These are phyloP conservation scores for Gila orcuttii DNA, from an alignment of 2,113 vertebrate species.

Conservation along the genomic window DNA sequence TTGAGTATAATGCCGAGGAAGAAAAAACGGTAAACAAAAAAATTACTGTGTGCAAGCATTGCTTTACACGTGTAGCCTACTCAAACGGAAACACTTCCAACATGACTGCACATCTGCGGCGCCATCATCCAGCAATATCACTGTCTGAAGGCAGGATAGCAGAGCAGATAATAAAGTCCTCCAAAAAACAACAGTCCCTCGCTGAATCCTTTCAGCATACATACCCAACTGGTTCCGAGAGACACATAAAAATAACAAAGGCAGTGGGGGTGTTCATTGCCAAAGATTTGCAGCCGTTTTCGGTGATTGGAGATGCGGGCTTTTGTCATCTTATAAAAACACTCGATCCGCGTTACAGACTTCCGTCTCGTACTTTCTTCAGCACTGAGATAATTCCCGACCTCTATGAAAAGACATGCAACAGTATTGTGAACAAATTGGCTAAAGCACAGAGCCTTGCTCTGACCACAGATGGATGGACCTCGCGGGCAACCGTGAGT, in stretches of 20 bases:
- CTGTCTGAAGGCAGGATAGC: not conserved
- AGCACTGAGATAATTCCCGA: not conserved
- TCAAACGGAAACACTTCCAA: conserved; percentile 13
- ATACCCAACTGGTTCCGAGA: not conserved
- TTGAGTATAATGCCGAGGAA: not conserved
- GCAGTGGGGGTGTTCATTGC: conserved; percentile 15
- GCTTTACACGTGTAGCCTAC: not conserved
- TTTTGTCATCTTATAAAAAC: not conserved
- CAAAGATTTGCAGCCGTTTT: conserved; percentile 1
- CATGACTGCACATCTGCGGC: conserved; percentile 6
- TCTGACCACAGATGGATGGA: not conserved
- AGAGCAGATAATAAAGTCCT: not conserved
- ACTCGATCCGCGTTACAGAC: not conserved
- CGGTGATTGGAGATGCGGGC: not conserved
- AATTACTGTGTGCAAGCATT: not conserved
- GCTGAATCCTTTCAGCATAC: not conserved
- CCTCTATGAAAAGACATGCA: conserved; percentile 21
- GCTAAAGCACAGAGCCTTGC: conserved; percentile 18
- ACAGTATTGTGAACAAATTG: not conserved
- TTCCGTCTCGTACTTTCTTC: not conserved
- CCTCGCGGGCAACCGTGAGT: not conserved
- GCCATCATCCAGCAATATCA: not conserved
- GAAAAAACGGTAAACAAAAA: not conserved
- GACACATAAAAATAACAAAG: conserved; percentile 11
- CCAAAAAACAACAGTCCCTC: not conserved